phyloP scores from a whole-genome alignment of 2,888 invertebrate genomes.

The Eutolmus rufibarbis region DNA sequence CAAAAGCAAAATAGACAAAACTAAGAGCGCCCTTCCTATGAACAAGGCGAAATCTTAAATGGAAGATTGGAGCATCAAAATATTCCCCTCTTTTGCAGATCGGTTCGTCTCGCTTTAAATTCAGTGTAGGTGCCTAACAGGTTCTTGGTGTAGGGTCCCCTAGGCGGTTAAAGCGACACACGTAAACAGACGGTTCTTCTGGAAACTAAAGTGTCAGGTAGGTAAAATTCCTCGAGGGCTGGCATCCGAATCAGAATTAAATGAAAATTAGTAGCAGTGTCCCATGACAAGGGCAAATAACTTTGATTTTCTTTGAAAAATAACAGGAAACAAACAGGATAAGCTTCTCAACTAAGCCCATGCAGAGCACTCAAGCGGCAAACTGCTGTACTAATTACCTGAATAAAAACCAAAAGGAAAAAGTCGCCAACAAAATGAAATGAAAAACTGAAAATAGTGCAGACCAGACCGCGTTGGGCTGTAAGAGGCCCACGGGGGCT shows the following conservation, averaged over 20 bases:
- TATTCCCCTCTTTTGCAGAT: not conserved
- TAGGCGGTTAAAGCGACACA: not conserved
- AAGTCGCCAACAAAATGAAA: not conserved
- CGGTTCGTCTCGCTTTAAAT: not conserved
- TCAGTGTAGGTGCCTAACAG: not conserved
- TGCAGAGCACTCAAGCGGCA: slow-evolving; percentile 49
- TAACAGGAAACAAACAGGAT: not conserved
- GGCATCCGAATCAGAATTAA: not conserved
- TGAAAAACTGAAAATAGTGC: slow-evolving; percentile 31
- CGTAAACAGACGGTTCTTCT: slow-evolving; percentile 15
- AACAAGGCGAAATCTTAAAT: not conserved
- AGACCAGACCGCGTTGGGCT: not conserved
- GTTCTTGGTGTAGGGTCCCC: not conserved
- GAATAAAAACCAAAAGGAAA: not conserved
- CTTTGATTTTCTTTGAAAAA: not conserved
- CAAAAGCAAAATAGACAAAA: not conserved
- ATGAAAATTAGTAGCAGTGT: not conserved
- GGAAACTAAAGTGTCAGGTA: not conserved
- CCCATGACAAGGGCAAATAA: not conserved
- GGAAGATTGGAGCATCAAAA: not conserved
- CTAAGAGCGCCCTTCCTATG: not conserved
- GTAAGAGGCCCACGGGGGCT: not conserved
- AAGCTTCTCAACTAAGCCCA: not conserved
- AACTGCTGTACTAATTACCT: slow-evolving; percentile 45
- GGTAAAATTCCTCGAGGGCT: not conserved